These are phyloP conservation scores for Cryptops parisi DNA, from an alignment of 2,888 invertebrate genomes.

Conservation along the genomic window DNA sequence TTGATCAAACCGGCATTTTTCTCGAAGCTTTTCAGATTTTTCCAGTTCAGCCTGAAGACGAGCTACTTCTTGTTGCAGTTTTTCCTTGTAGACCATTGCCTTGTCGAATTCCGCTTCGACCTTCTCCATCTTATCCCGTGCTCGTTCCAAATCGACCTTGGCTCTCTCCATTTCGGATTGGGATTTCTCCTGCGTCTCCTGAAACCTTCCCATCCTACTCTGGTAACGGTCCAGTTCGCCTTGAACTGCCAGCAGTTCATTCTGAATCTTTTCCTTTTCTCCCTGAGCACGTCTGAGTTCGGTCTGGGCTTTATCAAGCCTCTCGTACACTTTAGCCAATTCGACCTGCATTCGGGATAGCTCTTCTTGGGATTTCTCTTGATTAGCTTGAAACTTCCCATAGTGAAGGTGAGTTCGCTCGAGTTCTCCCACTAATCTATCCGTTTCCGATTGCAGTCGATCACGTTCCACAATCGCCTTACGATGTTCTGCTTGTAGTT, in stretches of 20 bases:
- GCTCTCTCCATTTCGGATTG: conserved; percentile 55
- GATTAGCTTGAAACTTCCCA: conserved; percentile 65
- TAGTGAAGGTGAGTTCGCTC: conserved; percentile 75
- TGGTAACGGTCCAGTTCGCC: conserved; percentile 62
- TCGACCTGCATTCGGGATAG: conserved; percentile 74
- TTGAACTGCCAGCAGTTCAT: conserved; percentile 58
- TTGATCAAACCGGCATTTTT: conserved; percentile 21
- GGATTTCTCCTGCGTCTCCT: conserved; percentile 41
- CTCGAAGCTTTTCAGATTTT: conserved; percentile 43
- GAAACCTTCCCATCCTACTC: conserved; percentile 57
- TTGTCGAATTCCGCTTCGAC: conserved; percentile 20
- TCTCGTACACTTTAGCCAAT: conserved; percentile 79
- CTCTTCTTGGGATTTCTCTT: conserved; percentile 82
- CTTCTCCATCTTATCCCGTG: conserved; percentile 25
- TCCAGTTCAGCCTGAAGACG: conserved; percentile 66
- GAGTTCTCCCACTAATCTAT: conserved; percentile 44
- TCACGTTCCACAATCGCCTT: conserved; percentile 38
- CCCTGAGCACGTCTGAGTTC: conserved; percentile 68
- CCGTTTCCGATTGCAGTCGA: conserved; percentile 26
- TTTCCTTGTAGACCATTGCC: conserved; percentile 19
- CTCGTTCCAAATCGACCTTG: conserved; percentile 24
- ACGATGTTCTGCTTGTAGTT: conserved; percentile 68
- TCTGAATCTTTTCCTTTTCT: conserved; percentile 52
- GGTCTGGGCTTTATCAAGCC: conserved; percentile 67
- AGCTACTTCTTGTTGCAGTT: conserved; percentile 25